phyloP scores from a whole-genome alignment of 2,797 vertebrate genomes.

The Epinephelus malabaricus region DNA sequence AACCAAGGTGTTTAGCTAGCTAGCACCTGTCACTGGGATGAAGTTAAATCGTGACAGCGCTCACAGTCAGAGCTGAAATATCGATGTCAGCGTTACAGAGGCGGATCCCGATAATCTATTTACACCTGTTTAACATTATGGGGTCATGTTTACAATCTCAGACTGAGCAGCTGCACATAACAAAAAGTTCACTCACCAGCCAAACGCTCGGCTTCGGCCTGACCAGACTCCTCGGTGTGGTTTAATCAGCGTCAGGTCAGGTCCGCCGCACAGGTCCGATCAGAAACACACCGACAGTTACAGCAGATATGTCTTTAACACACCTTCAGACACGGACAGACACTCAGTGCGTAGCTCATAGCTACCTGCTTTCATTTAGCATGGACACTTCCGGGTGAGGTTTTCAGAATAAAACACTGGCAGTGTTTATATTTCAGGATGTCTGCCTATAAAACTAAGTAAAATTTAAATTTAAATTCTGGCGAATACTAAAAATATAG shows the following conservation, averaged over 20 bases:
- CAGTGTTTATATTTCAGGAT: not conserved
- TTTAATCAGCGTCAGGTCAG: conserved; percentile 14
- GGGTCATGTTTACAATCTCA: conserved; percentile 2
- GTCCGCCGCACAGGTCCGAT: conserved; percentile 15
- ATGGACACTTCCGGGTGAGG: conserved; percentile 53
- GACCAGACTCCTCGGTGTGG: conserved; percentile 33
- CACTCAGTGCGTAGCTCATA: conserved; percentile 18
- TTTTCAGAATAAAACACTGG: conserved; percentile 71
- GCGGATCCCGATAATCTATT: not conserved
- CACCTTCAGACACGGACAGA: conserved; percentile 23
- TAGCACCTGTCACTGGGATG: conserved; percentile 67
- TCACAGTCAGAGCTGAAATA: not conserved
- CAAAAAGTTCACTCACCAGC: conserved; percentile 72
- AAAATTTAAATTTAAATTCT: no score
- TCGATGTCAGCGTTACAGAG: not conserved
- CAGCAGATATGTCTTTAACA: conserved; percentile 40
- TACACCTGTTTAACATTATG: not conserved
- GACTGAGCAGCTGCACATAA: conserved; percentile 6
- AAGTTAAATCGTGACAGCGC: conserved; percentile 13
- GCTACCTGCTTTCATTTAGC: conserved; percentile 28
- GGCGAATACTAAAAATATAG: no score
- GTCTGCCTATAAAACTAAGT: no score
- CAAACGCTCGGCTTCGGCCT: conserved; percentile 48
- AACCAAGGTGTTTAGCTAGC: conserved; percentile 53
- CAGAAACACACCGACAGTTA: not conserved